Percentiles rank a stretch among this genome's conserved stretches.
phyloP scores from a whole-genome alignment of 2,113 vertebrate species.

The Jacana jacana region DNA sequence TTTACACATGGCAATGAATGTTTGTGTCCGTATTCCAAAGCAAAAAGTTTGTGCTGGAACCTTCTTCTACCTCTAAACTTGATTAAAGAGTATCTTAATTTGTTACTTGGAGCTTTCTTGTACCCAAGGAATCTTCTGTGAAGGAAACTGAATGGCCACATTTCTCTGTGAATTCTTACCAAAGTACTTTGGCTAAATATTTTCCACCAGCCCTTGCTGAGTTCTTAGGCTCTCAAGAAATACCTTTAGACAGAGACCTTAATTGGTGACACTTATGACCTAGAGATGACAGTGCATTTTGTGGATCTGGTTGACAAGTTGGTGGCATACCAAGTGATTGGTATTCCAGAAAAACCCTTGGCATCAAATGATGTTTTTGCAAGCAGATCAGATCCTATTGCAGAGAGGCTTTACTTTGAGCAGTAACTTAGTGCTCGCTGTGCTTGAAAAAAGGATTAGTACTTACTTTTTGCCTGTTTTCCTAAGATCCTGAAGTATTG shows the following conservation, averaged over 20 bases:
- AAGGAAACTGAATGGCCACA: not conserved
- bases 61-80: not conserved
- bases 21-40: not conserved
- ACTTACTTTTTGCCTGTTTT: conserved; percentile 14
- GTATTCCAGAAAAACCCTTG: conserved; percentile 31
- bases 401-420: conserved; percentile 26
- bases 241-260: not conserved
- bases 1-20: not conserved
- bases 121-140: not conserved
- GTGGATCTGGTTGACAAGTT: not conserved
- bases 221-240: not conserved
- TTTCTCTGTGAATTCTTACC: not conserved
- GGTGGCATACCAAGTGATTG: not conserved
- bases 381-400: conserved; percentile 36
- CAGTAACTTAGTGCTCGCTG: not conserved
- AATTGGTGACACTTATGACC: not conserved
- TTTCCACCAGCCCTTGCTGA: not conserved
- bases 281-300: conserved; percentile 9
- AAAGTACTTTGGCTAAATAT: not conserved
- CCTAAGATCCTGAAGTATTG: not conserved
- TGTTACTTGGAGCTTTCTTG: not conserved
- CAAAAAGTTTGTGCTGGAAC: not conserved
- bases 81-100: not conserved
- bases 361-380: conserved; percentile 43
- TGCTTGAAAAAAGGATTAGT: conserved; percentile 10